Conservation (phyloP, 2,113 vertebrate species). For the Mobula hypostoma region DNA sequence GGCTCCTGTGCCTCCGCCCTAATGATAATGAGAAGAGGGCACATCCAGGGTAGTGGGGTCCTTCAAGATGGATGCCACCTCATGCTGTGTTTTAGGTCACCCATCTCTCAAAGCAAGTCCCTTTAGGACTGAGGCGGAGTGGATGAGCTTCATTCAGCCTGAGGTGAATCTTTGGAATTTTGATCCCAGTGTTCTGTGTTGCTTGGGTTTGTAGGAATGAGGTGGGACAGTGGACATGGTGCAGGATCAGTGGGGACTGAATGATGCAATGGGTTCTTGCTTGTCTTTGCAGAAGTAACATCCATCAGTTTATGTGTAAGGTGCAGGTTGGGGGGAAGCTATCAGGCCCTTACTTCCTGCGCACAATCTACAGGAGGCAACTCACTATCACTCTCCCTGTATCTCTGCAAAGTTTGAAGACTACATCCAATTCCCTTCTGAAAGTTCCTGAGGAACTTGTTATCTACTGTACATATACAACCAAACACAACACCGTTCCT, state of each 20-base stretch:
- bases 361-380: background rate
- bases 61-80: too few species aligned
- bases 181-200: background rate
- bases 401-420: background rate
- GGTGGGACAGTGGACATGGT: background rate
- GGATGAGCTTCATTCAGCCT: too few species aligned
- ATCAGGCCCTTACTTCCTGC: background rate
- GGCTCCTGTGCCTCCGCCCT: too few species aligned
- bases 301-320: too few species aligned
- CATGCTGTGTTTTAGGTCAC: too few species aligned
- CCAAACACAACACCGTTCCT: too few species aligned
- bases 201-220: background rate
- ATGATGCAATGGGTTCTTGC: background rate
- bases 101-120: too few species aligned
- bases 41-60: too few species aligned
- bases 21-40: too few species aligned
- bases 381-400: background rate
- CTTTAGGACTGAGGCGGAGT: too few species aligned
- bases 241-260: background rate
- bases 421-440: background rate
- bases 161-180: background rate
- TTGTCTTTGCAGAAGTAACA: too few species aligned
- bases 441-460: background rate
- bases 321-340: background rate
- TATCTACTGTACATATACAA: too few species aligned